Base-by-base conservation (phyloP, 2,113 vertebrate species). In the Proterorhinus semilunaris region DNA sequence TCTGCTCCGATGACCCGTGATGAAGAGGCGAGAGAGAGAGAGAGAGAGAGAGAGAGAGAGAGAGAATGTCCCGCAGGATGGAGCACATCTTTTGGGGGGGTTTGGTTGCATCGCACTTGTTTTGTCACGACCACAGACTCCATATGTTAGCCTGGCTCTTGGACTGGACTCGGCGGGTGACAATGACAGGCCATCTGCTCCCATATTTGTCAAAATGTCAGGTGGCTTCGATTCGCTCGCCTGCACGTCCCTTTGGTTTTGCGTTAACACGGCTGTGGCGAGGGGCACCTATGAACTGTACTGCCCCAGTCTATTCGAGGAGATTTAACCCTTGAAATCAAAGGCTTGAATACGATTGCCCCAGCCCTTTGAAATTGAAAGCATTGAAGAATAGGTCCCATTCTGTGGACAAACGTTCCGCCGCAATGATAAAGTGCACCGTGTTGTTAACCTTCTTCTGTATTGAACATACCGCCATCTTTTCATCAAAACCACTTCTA, bases 141-240 rank as follows among this genome's bases (percentile, higher is more conserved):
- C 74, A 62, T 78, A 69, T 82, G 77, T 82, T 68, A 65, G 51
- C 17, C 48, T 57, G 17, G 70, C 64, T 61, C 73, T 66, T 4
- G 5, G 21, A 0, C 55, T 58, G 73, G 69, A 71, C 78, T 80
- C 42, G 74, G 81, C 78, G 65, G 80, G 80, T 79, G 81, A 81
- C 66, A 73, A 65, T 75, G 72, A 46, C 82, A 66, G 44, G 74
- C 81, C 88, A 84, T 87, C 86, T 90, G 85, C 69, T 64, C 54
- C 16, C 27, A 12, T 48, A 74, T 80, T 86, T 84, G 76, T 88
- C 81, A 76, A 70, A 76, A 62, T 75, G 82, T 83, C 80, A 80
- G 82, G 69, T 85, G 77, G 65, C 79, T 81, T 81, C 83, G 73
- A 79, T 72, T 84, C 64, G 17, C 68, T 78, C 72, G 69, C 83